Evolutionary conservation across 2,113 vertebrate genomes (phyloP), one percentile per base, ranked within the genome.

Genomic region (Pleuronectes platessa): DNA sequence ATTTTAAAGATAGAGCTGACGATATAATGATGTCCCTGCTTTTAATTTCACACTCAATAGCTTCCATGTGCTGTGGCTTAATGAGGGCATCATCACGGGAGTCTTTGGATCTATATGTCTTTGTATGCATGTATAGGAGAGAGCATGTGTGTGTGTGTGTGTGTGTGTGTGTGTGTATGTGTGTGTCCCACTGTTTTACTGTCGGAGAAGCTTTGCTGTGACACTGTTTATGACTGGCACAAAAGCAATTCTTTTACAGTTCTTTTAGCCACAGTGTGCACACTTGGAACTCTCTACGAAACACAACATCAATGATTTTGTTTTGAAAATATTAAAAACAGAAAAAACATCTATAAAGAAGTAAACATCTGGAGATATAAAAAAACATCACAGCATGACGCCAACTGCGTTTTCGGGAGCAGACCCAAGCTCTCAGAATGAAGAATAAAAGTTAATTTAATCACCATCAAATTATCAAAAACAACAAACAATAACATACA

Each of bases 41-140:
- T 93, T 90, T 83, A 93, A 92, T 93, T 93, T 93, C 92, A 92
- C 90, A 91, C 86, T 86, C 83, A 86, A 89, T 85, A 68, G 74
- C 61, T 89, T 93, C 90, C 90, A 93, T 86, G 90, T 93, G 92
- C 88, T 81, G 77, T 66, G 56, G 80, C 77, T 78, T 93, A 93
- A 93, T 91, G 92, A 83, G 76, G 67, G 84, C 78, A 71, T 86
- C 86, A 82, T 85, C 87, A 79, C 60, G 90, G 86, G 87, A 83
- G 77, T 74, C 51, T 85, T 85, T 83, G 58, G 72, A 83, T 84
- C 66, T 82, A 61, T 62, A 37, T 45, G 40, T 76, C 58, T 37
- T 1, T 42, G n/a, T 75, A 53, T 77, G 72, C 62, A 59, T 74
- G 54, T 67, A 71, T 64, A 62, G 59, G 68, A 68, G 54, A 23